Base-by-base conservation (phyloP, 1,140 invertebrate genomes). In the Heliconius congener region DNA sequence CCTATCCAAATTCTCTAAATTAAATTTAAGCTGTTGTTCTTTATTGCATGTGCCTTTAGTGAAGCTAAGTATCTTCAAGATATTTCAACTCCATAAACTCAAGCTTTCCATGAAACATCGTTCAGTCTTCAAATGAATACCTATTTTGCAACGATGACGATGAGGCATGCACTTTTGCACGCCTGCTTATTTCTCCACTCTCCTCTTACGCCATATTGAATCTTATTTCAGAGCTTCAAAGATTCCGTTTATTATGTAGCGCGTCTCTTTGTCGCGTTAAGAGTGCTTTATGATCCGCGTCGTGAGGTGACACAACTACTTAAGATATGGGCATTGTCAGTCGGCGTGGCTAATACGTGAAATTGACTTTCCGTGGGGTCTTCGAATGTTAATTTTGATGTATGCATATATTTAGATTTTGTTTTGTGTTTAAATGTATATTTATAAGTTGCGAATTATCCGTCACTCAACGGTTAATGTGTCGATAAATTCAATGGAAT, bases 321-420 rank as follows among this genome's bases (percentile, higher is more conserved):
- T 88, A 90, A 90, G 90, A 83, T 80, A 84, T 81, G 85, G 82
- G 84, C 90, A 93, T 93, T 94, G 91, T 92, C 92, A 94, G 92
- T 93, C 84, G 70, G 85, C 92, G 92, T 93, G 85, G 82, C 91
- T 92, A 93, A 94, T 85, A 82, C 88, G 91, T 91, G 91, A 94
- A 94, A 93, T 94, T 88, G 83, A 75, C 90, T 83, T 86, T 86
- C 88, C 85, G 88, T 91, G 87, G 84, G 91, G 89, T 91, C 90
- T 82, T 76, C 78, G 83, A 79, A 90, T 66, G 60, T 16, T 8
- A 66, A 27, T 19, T 52, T 23, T 71, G 39, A 27, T 76, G 39
- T 76, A 30, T 27, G 66, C 50, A 60, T 77, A 89, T 78, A 27
- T 66, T 66, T 66, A 66, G 55, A 60, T 60, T 23, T n/a, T 60